Base-by-base conservation (phyloP, 2,888 invertebrate genomes). In the Yponomeuta sedellus region DNA sequence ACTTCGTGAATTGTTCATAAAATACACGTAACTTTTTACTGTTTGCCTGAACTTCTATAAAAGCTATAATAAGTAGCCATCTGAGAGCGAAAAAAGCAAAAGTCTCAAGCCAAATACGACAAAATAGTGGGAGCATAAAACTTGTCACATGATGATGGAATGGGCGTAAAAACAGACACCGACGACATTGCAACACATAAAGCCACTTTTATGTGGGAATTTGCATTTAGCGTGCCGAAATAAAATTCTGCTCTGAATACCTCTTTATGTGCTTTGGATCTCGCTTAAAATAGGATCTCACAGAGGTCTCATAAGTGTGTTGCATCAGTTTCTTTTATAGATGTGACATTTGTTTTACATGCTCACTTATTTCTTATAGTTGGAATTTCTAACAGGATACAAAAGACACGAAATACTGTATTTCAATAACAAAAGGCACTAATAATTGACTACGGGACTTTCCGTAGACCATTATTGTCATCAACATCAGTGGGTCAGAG, bases 181-280 rank as follows among this genome's bases (percentile, higher is more conserved):
- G 12, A 16, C 44, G 44, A 52, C 44, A 10, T 52, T 52, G 44
- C 44, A 52, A 52, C 44, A 52, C 44, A 52, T 52, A 52, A 52
- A 52, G 16, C 16, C 44, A 52, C 44, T 52, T 52, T 52, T 52
- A 52, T 52, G 44, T 52, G 44, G 16, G 44, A 52, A 59, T 59
- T 59, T 59, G 59, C 22, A 59, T 59, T 22, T 20, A 61, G 25
- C n/a, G 39, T 61, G 61, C 34, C 39, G 25, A 61, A 61, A 28
- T 28, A 34, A 61, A 61, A n/a, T 61, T 39, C 28, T n/a, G 61
- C 61, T 58, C 58, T 58, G 25, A 61, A 28, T 20, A 25, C 59
- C 22, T 59, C 22, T 59, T 59, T 59, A 59, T 59, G 20, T 20
- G 22, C 20, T 10, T 59, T 22, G 59, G 59, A 59, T 59, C 22